Percentiles rank a stretch among this genome's conserved stretches.
phyloP scores from a whole-genome alignment of 2,888 invertebrate species.

The Therioaphis trifolii region DNA sequence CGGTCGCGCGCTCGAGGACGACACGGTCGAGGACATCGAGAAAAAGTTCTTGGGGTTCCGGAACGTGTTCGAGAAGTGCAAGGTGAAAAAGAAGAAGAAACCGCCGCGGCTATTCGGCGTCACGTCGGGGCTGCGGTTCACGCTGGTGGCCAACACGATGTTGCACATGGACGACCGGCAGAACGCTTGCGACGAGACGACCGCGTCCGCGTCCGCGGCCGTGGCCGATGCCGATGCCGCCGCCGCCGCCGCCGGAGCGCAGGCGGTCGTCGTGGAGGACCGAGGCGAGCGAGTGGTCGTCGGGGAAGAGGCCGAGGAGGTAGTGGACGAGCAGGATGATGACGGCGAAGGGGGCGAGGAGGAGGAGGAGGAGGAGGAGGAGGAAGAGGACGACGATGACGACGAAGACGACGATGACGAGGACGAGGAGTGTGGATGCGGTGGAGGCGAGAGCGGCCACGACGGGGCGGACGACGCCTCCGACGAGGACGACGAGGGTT shows the following conservation, averaged over 20 bases:
- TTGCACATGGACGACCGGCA: constrained; percentile 19
- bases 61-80: constrained; percentile 58
- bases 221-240: neutral
- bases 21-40: constrained; percentile 57
- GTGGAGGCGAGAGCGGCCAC: neutral
- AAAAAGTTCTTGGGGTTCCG: constrained; percentile 53
- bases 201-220: neutral
- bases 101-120: constrained; percentile 31
- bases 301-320: too few species aligned
- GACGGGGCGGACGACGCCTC: neutral
- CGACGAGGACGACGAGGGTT: neutral
- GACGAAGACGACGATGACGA: neutral
- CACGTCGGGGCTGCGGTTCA: constrained; percentile 55
- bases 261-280: too few species aligned
- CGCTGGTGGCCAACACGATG: constrained; percentile 53
- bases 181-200: neutral
- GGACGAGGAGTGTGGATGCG: neutral
- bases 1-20: constrained; percentile 25
- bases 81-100: constrained; percentile 56
- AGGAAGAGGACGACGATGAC: neutral
- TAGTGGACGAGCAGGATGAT: neutral
- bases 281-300: too few species aligned
- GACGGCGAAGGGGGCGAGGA: neutral
- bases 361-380: neutral
- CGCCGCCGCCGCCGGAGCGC: neutral